Evolutionary conservation across 1,140 invertebrate genomes (phyloP).

Genomic region (Hylaeus volcanicus): DNA sequence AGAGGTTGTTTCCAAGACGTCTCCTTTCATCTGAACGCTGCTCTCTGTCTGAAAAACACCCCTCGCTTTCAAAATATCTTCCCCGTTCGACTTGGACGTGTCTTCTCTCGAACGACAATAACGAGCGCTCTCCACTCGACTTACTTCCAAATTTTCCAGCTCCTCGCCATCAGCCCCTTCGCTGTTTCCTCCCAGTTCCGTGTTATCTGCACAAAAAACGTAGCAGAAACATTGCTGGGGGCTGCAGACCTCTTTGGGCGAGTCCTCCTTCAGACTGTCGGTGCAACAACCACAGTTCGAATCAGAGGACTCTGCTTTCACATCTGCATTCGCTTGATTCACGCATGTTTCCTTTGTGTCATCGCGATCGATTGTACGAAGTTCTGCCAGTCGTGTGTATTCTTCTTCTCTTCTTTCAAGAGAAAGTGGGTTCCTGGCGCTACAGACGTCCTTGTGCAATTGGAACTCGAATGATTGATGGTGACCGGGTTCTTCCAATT

Average conservation of each 20-base stretch:
- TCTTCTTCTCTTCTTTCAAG: too few relatives aligned
- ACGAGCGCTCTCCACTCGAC: not conserved
- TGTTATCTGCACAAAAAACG: too few relatives aligned
- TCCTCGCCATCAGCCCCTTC: too few relatives aligned
- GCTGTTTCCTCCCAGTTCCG: not conserved
- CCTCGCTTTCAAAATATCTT: not conserved
- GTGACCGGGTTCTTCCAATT: too few relatives aligned
- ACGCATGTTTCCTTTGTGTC: too few relatives aligned
- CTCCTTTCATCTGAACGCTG: not conserved
- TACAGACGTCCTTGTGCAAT: too few relatives aligned
- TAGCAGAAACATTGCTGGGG: not conserved
- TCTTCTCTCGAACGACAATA: not conserved
- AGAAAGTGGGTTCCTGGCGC: too few relatives aligned
- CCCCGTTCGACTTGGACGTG: too few relatives aligned
- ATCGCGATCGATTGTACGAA: too few relatives aligned
- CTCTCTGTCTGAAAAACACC: not conserved
- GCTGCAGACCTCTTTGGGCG: not conserved
- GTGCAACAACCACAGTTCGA: not conserved
- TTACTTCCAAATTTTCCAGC: not conserved
- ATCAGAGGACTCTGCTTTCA: not conserved
- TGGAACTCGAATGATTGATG: too few relatives aligned
- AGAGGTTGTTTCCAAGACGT: not conserved
- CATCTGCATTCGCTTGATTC: too few relatives aligned
- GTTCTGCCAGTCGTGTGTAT: too few relatives aligned
- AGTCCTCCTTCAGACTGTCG: not conserved